A percentile compares a stretch with the other conserved stretches of the same genome.
Conservation (phyloP, 2,797 vertebrate genomes). For the Chelon auratus region DNA sequence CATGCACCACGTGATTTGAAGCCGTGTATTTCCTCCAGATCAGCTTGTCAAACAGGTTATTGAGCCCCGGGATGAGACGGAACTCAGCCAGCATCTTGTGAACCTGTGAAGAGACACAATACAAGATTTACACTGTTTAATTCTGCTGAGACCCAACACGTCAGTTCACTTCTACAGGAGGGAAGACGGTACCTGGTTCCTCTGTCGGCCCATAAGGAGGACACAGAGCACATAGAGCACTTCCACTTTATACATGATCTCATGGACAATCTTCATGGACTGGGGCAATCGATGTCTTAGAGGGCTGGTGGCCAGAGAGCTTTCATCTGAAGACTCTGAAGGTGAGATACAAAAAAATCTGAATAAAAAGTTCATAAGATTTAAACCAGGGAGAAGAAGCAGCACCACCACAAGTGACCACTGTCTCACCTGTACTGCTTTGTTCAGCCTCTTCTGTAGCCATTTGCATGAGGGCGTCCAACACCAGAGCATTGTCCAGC, state of each 20-base stretch:
- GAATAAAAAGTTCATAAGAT: background rate
- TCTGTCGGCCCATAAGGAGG: constrained; percentile 96
- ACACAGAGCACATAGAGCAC: constrained; percentile 98
- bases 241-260: constrained; percentile 99
- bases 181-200: constrained; percentile 90
- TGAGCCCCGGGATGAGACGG: constrained; percentile 96
- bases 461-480: constrained; percentile 97
- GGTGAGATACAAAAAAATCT: background rate
- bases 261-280: constrained; percentile 99
- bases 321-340: constrained; percentile 95
- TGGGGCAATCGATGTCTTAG: constrained; percentile 93
- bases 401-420: background rate
- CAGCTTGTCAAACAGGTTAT: constrained; percentile 98
- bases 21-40: constrained; percentile 97
- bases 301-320: constrained; percentile 90
- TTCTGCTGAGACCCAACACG: background rate
- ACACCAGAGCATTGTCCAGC: constrained; percentile 96
- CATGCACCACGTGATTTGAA: constrained; percentile 92
- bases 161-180: background rate
- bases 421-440: constrained; percentile 90
- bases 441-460: constrained; percentile 95
- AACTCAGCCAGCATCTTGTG: constrained; percentile 99
- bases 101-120: constrained; percentile 82
- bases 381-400: background rate
- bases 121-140: background rate